phyloP scores from a whole-genome alignment of 35 echinoderm and acorn worm species.

The Strongylocentrotus purpuratus region DNA sequence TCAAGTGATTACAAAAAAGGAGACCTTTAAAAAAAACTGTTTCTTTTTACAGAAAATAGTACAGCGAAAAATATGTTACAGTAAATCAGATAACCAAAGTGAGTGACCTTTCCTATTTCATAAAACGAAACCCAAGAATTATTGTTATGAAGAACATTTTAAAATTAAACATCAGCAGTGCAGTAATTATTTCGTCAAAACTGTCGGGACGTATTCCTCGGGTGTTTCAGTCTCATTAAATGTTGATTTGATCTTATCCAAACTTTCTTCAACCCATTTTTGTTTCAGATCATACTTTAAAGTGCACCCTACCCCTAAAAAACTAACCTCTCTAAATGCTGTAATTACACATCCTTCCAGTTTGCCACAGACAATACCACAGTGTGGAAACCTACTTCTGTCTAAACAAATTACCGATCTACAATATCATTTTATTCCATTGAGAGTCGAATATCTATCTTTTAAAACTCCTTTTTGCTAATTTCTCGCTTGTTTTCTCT shows the following conservation, averaged over 20 bases:
- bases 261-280: background rate
- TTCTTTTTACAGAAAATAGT: no score
- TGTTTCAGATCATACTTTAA: background rate
- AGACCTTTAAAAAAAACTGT: no score
- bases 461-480: background rate
- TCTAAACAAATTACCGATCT: background rate
- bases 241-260: background rate
- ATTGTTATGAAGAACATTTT: no score
- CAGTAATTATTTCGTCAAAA: no score
- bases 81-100: no score
- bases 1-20: no score
- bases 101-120: no score
- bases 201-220: no score
- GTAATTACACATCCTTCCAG: background rate
- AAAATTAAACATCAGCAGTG: no score
- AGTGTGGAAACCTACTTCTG: slow-evolving; percentile 19
- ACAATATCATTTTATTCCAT: slow-evolving; percentile 12
- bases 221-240: no score
- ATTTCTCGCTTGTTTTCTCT: slow-evolving; percentile 19
- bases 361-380: background rate
- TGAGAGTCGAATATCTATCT: background rate
- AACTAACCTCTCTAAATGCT: background rate
- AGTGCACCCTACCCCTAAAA: background rate
- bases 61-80: no score
- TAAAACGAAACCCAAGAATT: no score